A percentile compares a stretch with the other conserved stretches of the same genome.
These are phyloP conservation scores for Dendrophyllia cribrosa DNA, from an alignment of 64 coral and sea anemone genomes.

Conservation along the genomic window DNA sequence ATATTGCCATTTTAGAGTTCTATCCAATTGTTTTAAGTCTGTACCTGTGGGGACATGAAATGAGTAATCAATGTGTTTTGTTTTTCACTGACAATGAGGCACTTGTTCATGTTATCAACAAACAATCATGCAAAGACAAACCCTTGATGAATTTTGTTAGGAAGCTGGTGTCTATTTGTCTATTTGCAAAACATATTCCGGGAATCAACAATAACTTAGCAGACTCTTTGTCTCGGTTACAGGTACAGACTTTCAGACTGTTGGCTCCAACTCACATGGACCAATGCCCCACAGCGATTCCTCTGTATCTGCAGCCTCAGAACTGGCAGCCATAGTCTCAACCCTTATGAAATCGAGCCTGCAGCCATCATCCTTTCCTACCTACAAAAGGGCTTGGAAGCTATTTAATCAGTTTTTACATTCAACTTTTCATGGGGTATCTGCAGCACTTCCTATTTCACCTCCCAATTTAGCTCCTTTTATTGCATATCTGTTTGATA, in stretches of 20 bases:
- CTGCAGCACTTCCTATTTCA: background rate
- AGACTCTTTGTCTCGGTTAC: slow-evolving; percentile 38
- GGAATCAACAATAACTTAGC: slow-evolving; percentile 11
- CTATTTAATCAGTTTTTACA: slow-evolving; percentile 35
- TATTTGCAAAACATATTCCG: slow-evolving; percentile 7
- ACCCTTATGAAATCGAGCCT: background rate
- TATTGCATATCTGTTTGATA: slow-evolving; percentile 41
- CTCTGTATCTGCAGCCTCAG: slow-evolving; percentile 2
- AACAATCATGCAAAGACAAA: slow-evolving; percentile 21
- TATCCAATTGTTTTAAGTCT: slow-evolving; percentile 33
- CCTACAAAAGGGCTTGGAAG: slow-evolving; percentile 27
- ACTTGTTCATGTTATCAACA: slow-evolving; percentile 26
- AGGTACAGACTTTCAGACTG: slow-evolving; percentile 35
- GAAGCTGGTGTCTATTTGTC: background rate
- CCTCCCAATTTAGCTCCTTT: slow-evolving; percentile 8
- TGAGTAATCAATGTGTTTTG: background rate
- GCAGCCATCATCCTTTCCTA: slow-evolving; percentile 17
- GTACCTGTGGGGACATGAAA: slow-evolving; percentile 32
- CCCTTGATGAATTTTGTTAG: slow-evolving; percentile 9
- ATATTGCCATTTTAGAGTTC: slow-evolving; percentile 49
- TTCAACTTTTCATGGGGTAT: background rate
- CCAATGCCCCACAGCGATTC: slow-evolving; percentile 22
- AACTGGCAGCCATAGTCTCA: background rate
- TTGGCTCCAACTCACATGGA: slow-evolving; percentile 59
- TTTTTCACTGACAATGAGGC: slow-evolving; percentile 52